Base-by-base conservation (phyloP, 2,888 invertebrate species). In the Acrocera orbiculus region DNA sequence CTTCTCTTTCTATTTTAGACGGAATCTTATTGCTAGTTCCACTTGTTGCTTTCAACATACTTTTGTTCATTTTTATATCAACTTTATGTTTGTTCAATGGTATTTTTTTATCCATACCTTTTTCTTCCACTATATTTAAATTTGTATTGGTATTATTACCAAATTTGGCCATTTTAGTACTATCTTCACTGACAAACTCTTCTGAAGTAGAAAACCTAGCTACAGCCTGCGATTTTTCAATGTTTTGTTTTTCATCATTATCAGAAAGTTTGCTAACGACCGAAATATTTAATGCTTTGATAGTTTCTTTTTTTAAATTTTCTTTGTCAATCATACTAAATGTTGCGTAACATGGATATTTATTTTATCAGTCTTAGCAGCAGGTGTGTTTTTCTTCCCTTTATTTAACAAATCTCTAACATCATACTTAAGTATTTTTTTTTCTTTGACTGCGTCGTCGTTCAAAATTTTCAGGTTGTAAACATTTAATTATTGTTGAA, bases 401-500 rank as follows among this genome's bases (percentile, higher is more conserved):
- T 56, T 56, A 28, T 55, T 55, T 6, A 58, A 40, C 34, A 58
- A 45, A 37, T 58, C 57, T 1, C 52, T 46, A 2, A 58, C 57
- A 41, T 58, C 58, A 33, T 58, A 58, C 42, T 58, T 58, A 3
- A 51, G 50, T n/a, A 54, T 44, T 44, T 57, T 57, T n/a, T 35
- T 58, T 58, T 9, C 58, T 53, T 3, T 56, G 52, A 42, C 58
- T 58, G 13, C 58, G 51, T 2, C 58, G 47, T 27, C 56, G 52
- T 28, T 54, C 53, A 4, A n/a, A n/a, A n/a, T n/a, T n/a, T n/a
- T n/a, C n/a, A n/a, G n/a, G n/a, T n/a, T n/a, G n/a, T n/a, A n/a
- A n/a, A n/a, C n/a, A n/a, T n/a, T n/a, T n/a, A n/a, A n/a, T n/a
- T n/a, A n/a, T n/a, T n/a, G n/a, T n/a, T n/a, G n/a, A n/a, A n/a